Conservation (phyloP, 2,113 vertebrate genomes). For the Falco punctatus region DNA sequence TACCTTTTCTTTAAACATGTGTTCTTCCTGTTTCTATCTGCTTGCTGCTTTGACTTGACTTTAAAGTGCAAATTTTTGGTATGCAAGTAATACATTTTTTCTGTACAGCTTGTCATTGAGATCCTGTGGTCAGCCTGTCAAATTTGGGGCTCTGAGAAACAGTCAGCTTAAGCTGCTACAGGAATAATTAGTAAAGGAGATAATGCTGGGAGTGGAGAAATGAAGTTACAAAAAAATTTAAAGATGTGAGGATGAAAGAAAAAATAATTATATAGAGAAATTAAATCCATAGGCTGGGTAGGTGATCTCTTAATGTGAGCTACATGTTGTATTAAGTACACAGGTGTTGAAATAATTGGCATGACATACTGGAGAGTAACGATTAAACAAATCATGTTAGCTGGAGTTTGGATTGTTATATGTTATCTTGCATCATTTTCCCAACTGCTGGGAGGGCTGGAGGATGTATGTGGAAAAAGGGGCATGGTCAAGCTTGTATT, state of each 20-base stretch:
- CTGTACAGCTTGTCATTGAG: not conserved
- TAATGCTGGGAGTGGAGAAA: not conserved
- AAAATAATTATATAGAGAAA: not conserved
- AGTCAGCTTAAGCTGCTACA: not conserved
- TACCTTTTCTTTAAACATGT: not conserved
- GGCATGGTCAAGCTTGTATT: not conserved
- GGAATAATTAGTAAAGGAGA: not conserved
- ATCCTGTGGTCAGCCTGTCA: not conserved
- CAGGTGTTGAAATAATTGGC: not conserved
- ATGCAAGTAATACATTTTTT: not conserved
- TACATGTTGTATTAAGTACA: not conserved
- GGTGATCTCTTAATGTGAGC: not conserved
- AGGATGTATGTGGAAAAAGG: not conserved
- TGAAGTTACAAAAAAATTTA: not conserved
- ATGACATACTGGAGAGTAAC: not conserved
- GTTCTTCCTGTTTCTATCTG: not conserved
- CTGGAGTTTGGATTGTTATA: not conserved
- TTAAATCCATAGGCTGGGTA: not conserved
- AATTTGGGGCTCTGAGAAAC: not conserved
- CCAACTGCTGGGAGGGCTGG: not conserved
- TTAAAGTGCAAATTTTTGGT: not conserved
- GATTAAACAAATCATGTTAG: not conserved
- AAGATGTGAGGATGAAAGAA: not conserved
- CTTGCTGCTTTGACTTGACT: not conserved
- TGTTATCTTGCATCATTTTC: not conserved